Evolutionary conservation across 2,797 vertebrate genomes (phyloP).

Genomic region (Nothura maculosa): DNA sequence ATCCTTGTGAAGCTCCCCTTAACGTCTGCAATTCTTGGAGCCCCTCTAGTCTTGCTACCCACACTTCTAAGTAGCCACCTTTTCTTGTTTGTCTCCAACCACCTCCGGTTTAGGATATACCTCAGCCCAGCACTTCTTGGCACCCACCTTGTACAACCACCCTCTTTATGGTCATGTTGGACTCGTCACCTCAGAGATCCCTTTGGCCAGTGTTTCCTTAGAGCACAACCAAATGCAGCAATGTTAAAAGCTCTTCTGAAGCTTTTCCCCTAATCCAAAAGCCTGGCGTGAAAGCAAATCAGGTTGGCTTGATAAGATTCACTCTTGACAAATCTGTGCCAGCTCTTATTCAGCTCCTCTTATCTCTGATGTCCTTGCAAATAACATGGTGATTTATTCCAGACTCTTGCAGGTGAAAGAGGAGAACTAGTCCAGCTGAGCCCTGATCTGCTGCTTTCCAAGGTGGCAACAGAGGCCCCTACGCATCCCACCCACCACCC

Average conservation of each 20-base stretch:
- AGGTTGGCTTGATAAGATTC: slow-evolving; percentile 60
- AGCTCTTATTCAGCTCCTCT: slow-evolving; percentile 40
- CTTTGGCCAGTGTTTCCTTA: slow-evolving; percentile 14
- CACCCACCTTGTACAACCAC: not conserved
- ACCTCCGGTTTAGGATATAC: not conserved
- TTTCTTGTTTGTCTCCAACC: not conserved
- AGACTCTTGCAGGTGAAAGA: slow-evolving; percentile 17
- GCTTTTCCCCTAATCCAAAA: slow-evolving; percentile 11
- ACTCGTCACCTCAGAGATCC: not conserved
- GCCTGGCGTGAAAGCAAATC: slow-evolving; percentile 51
- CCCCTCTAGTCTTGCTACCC: not conserved
- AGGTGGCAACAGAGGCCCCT: not conserved
- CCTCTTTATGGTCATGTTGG: not conserved
- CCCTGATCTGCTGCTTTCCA: not conserved
- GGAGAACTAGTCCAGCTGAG: slow-evolving; percentile 3
- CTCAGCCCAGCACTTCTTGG: not conserved
- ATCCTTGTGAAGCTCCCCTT: not conserved
- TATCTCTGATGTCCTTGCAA: slow-evolving; percentile 48
- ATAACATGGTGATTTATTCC: slow-evolving; percentile 36
- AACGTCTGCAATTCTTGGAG: not conserved
- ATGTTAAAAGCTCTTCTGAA: slow-evolving; percentile 31
- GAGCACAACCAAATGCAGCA: not conserved
- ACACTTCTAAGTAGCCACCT: not conserved
- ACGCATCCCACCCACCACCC: not conserved
- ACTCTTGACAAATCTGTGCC: slow-evolving; percentile 36